These are phyloP conservation scores for Meliscaeva auricollis DNA, from an alignment of 2,888 invertebrate genomes.

Conservation along the genomic window DNA sequence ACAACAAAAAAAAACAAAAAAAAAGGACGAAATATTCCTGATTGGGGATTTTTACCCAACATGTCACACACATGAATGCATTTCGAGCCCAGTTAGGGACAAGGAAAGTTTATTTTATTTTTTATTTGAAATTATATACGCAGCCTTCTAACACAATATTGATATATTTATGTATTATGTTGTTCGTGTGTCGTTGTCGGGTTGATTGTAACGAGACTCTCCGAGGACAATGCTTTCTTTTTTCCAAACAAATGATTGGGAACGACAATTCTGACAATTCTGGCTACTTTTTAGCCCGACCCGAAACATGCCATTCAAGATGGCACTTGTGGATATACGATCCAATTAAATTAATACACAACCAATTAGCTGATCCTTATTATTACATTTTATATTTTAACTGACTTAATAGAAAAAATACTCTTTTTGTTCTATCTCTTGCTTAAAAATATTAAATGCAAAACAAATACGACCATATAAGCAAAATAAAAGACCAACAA, in stretches of 20 bases:
- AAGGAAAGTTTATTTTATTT: not conserved
- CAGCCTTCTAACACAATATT: too few species aligned
- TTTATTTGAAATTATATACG: not conserved
- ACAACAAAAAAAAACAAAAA: too few species aligned
- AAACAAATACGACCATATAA: not conserved
- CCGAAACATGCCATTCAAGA: not conserved
- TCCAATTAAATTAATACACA: not conserved
- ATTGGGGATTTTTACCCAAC: conserved; percentile 5
- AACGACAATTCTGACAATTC: conserved; percentile 5
- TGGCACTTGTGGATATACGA: not conserved
- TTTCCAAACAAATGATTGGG: not conserved
- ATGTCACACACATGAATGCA: conserved; percentile 40
- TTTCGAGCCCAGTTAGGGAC: not conserved
- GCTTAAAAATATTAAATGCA: not conserved
- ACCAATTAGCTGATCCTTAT: too few species aligned
- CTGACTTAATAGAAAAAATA: too few species aligned
- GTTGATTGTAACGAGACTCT: too few species aligned
- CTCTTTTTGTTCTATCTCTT: too few species aligned
- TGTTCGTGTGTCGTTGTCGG: not conserved
- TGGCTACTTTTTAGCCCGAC: not conserved
- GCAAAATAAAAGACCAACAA: conserved; percentile 6
- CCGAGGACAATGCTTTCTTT: not conserved
- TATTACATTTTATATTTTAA: too few species aligned
- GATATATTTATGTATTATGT: not conserved
- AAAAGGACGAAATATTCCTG: not conserved